These are phyloP conservation scores for Proteles cristata DNA, from an alignment of 2,113 vertebrate genomes.

Conservation along the genomic window DNA sequence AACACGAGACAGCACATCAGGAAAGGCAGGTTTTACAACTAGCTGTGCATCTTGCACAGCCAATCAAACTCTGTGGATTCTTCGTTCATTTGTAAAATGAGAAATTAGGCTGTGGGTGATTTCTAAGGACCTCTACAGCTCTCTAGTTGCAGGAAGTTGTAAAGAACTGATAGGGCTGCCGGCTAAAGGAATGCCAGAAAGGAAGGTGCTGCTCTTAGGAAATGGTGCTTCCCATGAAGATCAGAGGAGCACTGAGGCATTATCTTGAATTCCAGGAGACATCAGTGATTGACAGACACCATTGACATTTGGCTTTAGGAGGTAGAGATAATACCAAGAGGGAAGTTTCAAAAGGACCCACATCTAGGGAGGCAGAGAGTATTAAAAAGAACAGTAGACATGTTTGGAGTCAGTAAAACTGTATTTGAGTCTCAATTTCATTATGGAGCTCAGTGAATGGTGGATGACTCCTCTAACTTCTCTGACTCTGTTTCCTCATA, in stretches of 20 bases:
- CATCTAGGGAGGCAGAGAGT: background rate
- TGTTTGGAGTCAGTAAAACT: background rate
- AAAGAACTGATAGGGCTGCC: background rate
- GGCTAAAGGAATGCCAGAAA: background rate
- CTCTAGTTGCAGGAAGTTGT: background rate
- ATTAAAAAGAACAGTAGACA: background rate
- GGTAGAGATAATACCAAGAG: background rate
- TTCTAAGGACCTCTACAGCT: background rate
- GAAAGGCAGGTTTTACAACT: background rate
- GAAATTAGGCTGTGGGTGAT: background rate
- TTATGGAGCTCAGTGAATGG: background rate
- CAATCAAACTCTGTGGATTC: background rate
- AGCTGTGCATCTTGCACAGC: background rate
- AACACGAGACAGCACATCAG: background rate
- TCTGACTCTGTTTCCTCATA: background rate
- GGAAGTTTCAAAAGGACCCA: background rate
- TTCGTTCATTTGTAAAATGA: conserved; percentile 9
- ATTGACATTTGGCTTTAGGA: background rate
- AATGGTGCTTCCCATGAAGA: background rate
- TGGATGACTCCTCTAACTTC: background rate
- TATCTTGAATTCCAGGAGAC: background rate
- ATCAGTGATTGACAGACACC: background rate
- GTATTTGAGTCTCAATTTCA: background rate
- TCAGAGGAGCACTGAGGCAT: background rate
- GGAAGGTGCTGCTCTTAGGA: background rate